Evolutionary conservation across 2,113 vertebrate genomes (phyloP), one percentile per base, ranked within the genome.

Genomic region (Globicephala melas): DNA sequence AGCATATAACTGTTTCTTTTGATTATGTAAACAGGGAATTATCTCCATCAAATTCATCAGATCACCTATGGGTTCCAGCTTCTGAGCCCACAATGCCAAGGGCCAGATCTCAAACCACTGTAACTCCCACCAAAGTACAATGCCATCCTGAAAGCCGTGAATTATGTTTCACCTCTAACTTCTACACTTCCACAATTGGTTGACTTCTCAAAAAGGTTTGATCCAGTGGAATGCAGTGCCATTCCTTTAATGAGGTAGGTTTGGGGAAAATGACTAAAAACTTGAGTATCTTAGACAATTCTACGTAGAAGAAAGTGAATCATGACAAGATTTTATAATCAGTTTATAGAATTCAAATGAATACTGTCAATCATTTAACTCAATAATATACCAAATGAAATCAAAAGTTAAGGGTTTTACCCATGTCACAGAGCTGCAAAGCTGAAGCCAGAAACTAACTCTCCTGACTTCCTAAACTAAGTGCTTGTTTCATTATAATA

Each of bases 181-280:
- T 71, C 33, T 87, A 81, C 12, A 71, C 6, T 1, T 2, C 33
- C 50, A 68, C 7, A 41, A 63, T 0, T 25, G 0, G 18, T 7
- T 63, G 58, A 26, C n/a, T 89, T 71, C 67, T 76, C 20, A 70
- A 0, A 77, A 84, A 77, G 3, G 31, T 93, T 60, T 79, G 11
- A 96, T 20, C 38, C 71, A 86, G 25, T 67, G 26, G 33, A 92
- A 83, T 33, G 5, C 23, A 86, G n/a, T 26, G 9, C 26, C 55
- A 74, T 50, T 67, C 73, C 28, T 96, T 97, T 91, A 89, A 55
- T 70, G 68, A 92, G 26, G 47, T 13, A 93, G 33, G 44, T 81
- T 70, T 84, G 38, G 50, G 31, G 26, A 7, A 96, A 96, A 92
- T 70, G 31, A 95, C 74, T 80, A 95, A 94, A 58, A 58, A 65